Evolutionary conservation across 2,888 invertebrate species (phyloP), one percentile per base, ranked within the genome.

Genomic region (Diabrotica balteata): DNA sequence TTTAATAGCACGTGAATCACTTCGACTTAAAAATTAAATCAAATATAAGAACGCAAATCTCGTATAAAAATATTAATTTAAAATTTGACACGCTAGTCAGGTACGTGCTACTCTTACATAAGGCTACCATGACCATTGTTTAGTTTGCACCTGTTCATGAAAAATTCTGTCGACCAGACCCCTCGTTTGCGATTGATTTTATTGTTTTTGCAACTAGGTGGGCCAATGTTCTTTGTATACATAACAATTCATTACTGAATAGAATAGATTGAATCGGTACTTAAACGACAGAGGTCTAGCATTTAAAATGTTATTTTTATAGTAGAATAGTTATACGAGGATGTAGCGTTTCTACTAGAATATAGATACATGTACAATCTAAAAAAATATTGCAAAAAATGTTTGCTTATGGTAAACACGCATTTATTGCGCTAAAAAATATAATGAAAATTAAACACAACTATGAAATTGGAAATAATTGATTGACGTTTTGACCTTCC

Each of bases 61-160:
- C 32, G 32, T 32, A 45, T 45, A 49, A 54, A 66, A 60, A 66
- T 17, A 50, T 53, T 49, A 60, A 67, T 54, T 50, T 49, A 45
- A 11, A 63, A 63, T 54, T 67, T 58, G 45, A 44, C 59, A 67
- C 60, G 52, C 67, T 9, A 50, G 53, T 67, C 67, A 63, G 62
- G 67, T 63, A 45, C 63, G 10, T 43, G 58, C 32, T 47, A 44
- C 53, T 59, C 63, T 63, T 67, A 67, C 67, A 67, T 67, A 67
- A 67, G 59, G 51, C 59, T 60, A 66, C 60, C 50, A 66, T 66
- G 53, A 66, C 60, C 50, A 66, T 66, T 66, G 66, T 66, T 59
- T 50, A 53, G 45, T 54, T 60, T 55, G 46, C 66, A 66, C 66
- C 66, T 66, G 66, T 44, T 51, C 50, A 11, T 22, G 47, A 22